Evolutionary conservation across 2,888 invertebrate genomes (phyloP).

Genomic region (Epistrophella euchroma): DNA sequence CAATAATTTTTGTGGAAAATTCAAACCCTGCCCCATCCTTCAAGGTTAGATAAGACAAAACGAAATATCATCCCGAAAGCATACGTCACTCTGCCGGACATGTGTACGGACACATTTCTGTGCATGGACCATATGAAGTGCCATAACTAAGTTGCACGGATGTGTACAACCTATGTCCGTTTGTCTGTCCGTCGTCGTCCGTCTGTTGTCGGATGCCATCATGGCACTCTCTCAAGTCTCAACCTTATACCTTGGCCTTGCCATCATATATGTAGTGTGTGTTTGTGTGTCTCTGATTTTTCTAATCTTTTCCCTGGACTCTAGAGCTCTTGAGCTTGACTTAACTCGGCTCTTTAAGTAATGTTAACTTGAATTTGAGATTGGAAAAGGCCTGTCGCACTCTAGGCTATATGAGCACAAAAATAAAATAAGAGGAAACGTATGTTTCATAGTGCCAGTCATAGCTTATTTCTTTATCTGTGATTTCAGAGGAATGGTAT

Average conservation of each 20-base stretch:
- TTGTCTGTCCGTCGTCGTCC: no score
- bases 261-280: neutral
- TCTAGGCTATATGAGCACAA: conserved; percentile 43
- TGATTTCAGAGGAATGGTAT: conserved; percentile 59
- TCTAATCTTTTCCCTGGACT: neutral
- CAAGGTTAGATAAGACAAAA: conserved; percentile 73
- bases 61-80: conserved; percentile 72
- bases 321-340: neutral
- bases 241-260: conserved; percentile 63
- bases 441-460: conserved; percentile 54
- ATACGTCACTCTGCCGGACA: conserved; percentile 72
- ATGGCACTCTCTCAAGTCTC: conserved; percentile 45
- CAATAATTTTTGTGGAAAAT: conserved; percentile 70
- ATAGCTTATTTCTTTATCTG: conserved; percentile 76
- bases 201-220: conserved; percentile 9
- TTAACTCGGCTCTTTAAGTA: conserved; percentile 48
- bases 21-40: conserved; percentile 67
- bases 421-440: conserved; percentile 28
- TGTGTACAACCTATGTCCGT: conserved; percentile 21
- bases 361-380: conserved; percentile 59
- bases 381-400: conserved; percentile 61
- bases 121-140: conserved; percentile 60
- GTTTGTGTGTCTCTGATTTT: conserved; percentile 4
- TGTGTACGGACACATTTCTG: conserved; percentile 49
- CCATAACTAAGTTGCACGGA: conserved; percentile 68